Evolutionary conservation across 1,140 invertebrate genomes (phyloP), one percentile per base, ranked within the genome.

Genomic region (Bombus polaris): DNA sequence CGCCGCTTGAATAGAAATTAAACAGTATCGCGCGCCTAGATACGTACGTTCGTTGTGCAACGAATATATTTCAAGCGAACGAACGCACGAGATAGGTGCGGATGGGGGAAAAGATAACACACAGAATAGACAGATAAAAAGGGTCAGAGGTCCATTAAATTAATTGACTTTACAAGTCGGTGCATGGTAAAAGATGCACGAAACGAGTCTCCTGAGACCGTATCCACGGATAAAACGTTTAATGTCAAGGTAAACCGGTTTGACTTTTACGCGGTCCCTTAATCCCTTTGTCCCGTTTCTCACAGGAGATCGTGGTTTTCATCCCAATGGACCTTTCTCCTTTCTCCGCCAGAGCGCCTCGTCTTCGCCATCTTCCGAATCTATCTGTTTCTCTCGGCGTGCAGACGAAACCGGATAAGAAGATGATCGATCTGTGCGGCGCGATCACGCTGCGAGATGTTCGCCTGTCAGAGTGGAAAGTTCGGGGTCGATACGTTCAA

Each of bases 41-140:
- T 91, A 86, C 86, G 82, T 88, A 91, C 86, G 82, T 88, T 91
- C 80, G 90, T 93, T 93, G 92, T 87, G 90, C 89, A 92, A 93
- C 86, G 80, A 88, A 87, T 80, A 57, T 73, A 71, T 91, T 89
- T 76, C 78, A 37, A 83, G 74, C 62, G 65, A 73, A 72, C 8
- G 32, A 44, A 57, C 28, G 76, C 59, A 66, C 25, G 78, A 59
- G 39, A 57, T 53, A 18, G 5, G 18, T 8, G 1, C 18, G 47
- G 0, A 22, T 5, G 18, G 47, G 2, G 47, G 18, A 22, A 53
- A 22, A 47, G 65, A 68, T 68, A 66, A 62, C 18, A 13, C 47
- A 28, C n/a, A 44, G 35, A 13, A 6, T 37, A 70, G 59, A 86
- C 74, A 81, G 76, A 81, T 77, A 47, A 6, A 78, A 59, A 78